Evolutionary conservation across 2,113 vertebrate species (phyloP).

Genomic region (Garra rufa): DNA sequence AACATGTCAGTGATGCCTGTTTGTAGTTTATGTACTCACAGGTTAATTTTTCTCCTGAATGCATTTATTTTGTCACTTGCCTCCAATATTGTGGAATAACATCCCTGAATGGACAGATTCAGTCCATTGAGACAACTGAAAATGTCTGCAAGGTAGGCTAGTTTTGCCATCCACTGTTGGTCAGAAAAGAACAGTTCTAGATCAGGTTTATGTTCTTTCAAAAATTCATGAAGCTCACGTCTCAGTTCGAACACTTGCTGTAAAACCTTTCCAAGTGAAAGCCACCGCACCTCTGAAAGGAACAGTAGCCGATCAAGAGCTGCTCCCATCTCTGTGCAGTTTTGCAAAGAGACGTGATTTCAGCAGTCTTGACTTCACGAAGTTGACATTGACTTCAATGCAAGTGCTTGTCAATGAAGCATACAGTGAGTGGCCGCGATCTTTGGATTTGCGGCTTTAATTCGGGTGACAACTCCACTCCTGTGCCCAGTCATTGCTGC

Average conservation of each 20-base stretch:
- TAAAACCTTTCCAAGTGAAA: constrained; percentile 28
- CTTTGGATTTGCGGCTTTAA: constrained; percentile 41
- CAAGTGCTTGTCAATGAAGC: constrained; percentile 35
- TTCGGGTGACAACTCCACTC: constrained; percentile 38
- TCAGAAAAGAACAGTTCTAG: not conserved
- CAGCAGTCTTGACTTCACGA: constrained; percentile 35
- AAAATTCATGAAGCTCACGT: not conserved
- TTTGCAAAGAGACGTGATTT: constrained; percentile 43
- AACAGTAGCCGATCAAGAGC: not conserved
- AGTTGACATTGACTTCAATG: constrained; percentile 47
- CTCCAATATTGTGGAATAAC: constrained; percentile 32
- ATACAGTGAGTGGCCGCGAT: constrained; percentile 30
- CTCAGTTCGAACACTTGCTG: not conserved
- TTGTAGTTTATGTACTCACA: not conserved
- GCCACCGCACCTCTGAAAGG: constrained; percentile 22
- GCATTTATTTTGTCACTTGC: constrained; percentile 46
- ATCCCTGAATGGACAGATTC: not conserved
- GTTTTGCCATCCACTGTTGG: constrained; percentile 20
- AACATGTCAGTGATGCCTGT: not conserved
- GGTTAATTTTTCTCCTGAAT: constrained; percentile 35
- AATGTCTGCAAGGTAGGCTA: constrained; percentile 17
- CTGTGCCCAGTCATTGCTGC: constrained; percentile 32
- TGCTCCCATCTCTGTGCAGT: constrained; percentile 38
- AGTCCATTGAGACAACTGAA: constrained; percentile 45
- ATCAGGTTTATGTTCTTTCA: not conserved